A percentile compares a stretch with the other conserved stretches of the same genome.
These are phyloP conservation scores for Oostethus manadensis DNA, from an alignment of 2,113 vertebrate genomes.

Conservation along the genomic window DNA sequence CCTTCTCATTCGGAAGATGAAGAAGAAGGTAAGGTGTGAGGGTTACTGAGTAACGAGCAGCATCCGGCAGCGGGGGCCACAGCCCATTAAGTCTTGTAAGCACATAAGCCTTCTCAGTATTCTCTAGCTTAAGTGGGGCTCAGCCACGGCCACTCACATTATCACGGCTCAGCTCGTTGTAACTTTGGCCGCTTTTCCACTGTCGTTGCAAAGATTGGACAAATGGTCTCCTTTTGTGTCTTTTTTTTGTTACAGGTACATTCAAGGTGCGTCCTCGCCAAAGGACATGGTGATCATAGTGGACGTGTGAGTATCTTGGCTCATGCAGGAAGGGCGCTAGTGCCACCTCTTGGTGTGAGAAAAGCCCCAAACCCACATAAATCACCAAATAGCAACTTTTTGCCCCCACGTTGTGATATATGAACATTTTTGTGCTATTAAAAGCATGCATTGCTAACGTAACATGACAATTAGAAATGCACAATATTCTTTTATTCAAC, in stretches of 20 bases:
- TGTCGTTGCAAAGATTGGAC: constrained; percentile 38
- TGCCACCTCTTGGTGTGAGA: constrained; percentile 70
- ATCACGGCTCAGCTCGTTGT: constrained; percentile 45
- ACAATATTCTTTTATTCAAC: too few species aligned
- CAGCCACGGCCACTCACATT: constrained; percentile 38
- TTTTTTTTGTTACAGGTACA: constrained; percentile 80
- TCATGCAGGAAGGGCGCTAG: constrained; percentile 45
- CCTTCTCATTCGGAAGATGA: too few species aligned
- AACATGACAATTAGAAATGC: too few species aligned
- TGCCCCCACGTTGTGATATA: too few species aligned
- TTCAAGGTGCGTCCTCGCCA: constrained; percentile 94
- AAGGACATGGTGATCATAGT: constrained; percentile 99
- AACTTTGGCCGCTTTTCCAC: constrained; percentile 34
- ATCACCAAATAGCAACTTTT: not conserved
- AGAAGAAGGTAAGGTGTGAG: too few species aligned
- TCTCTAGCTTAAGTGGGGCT: constrained; percentile 58
- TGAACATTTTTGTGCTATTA: too few species aligned
- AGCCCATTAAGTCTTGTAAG: constrained; percentile 67
- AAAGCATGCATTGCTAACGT: too few species aligned
- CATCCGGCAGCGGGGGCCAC: constrained; percentile 35
- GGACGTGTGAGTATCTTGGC: constrained; percentile 91
- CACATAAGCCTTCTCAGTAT: constrained; percentile 60
- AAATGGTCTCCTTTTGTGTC: constrained; percentile 37
- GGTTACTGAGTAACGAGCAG: constrained; percentile 19
- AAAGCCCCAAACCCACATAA: not conserved